A percentile compares a stretch with the other conserved stretches of the same genome.
These are phyloP conservation scores for Cuniculus paca DNA, from an alignment of 2,797 vertebrate species.

Conservation along the genomic window DNA sequence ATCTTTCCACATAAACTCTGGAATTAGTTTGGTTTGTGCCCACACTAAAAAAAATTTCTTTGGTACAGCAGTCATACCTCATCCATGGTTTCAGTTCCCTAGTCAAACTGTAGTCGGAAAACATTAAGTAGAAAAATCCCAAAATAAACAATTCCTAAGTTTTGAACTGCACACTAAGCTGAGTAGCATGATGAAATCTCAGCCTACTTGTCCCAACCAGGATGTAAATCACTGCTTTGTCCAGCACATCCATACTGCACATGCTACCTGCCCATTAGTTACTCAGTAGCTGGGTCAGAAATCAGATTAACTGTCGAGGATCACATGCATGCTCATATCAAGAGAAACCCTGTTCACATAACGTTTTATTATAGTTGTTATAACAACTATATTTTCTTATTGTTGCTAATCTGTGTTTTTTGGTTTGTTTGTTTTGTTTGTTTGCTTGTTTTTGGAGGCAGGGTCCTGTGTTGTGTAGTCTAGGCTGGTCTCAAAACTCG, in stretches of 20 bases:
- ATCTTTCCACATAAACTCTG: background rate
- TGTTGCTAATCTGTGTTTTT: background rate
- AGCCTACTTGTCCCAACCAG: background rate
- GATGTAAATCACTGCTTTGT: background rate
- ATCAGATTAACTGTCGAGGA: background rate
- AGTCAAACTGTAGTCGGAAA: background rate
- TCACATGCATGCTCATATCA: background rate
- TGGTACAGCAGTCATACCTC: background rate
- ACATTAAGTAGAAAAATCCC: background rate
- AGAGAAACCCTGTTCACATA: background rate
- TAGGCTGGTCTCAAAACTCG: background rate
- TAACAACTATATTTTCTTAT: background rate
- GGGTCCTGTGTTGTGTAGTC: background rate
- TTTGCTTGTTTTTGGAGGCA: background rate
- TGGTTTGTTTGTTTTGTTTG: background rate
- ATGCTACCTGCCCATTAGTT: background rate
- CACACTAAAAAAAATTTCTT: background rate
- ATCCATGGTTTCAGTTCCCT: background rate
- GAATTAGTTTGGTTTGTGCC: background rate
- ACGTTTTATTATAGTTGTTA: background rate
- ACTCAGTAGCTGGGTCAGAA: background rate
- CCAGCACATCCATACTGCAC: background rate
- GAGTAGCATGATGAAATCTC: background rate
- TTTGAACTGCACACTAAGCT: background rate
- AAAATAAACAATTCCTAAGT: background rate